These are phyloP conservation scores for Girardia tigrina DNA, from an alignment of 2,888 invertebrate genomes.

Conservation along the genomic window DNA sequence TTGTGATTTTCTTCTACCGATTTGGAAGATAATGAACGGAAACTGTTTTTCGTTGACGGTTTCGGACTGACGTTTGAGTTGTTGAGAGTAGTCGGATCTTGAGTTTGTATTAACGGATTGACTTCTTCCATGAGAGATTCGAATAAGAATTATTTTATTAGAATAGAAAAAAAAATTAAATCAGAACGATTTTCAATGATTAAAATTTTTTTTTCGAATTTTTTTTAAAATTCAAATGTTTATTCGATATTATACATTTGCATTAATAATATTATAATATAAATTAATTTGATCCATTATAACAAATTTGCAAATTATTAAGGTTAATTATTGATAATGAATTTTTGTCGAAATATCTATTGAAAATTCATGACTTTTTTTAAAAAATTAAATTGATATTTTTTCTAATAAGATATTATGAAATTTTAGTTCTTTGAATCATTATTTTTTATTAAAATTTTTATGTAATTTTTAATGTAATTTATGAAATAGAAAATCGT, in stretches of 20 bases:
- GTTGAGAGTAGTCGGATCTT: background rate
- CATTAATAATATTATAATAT: background rate
- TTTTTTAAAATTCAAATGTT: background rate
- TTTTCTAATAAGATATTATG: no score
- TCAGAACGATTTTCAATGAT: background rate
- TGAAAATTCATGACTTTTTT: no score
- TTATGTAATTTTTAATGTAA: no score
- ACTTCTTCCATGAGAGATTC: background rate
- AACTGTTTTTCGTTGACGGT: background rate
- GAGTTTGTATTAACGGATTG: background rate
- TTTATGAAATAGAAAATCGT: no score
- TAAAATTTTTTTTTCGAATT: background rate
- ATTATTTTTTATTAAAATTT: no score
- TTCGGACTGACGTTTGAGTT: background rate
- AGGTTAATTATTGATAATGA: no score
- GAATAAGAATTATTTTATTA: background rate
- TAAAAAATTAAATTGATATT: no score
- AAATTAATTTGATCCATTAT: background rate
- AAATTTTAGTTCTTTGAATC: no score
- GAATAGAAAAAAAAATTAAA: no score
- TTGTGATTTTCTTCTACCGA: conserved; percentile 17
- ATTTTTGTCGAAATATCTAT: no score
- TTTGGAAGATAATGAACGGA: background rate
- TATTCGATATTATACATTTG: background rate
- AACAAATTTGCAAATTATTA: background rate